A percentile compares a stretch with the other conserved stretches of the same genome.
Evolutionary conservation across 37 sponge, comb jelly and placozoan genomes (phyloP).

Genomic region (Crambe crambe): DNA sequence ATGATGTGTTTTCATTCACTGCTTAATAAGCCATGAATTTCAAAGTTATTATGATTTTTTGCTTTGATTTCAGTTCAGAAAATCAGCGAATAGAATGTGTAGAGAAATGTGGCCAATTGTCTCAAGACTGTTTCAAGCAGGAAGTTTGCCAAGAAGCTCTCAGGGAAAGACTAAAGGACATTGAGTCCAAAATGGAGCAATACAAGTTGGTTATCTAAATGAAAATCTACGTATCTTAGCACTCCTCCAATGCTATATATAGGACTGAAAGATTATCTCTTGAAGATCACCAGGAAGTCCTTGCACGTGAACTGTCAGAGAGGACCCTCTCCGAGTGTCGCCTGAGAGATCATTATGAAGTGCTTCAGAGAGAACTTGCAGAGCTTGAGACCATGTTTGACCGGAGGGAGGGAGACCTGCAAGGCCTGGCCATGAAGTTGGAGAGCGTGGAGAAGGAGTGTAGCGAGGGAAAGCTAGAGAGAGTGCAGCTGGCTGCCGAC

Average conservation of each 20-base stretch:
- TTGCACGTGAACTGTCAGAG: constrained; percentile 1
- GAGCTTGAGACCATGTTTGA: not conserved
- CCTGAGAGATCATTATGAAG: not conserved
- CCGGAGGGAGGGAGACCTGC: not conserved
- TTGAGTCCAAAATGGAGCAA: not conserved
- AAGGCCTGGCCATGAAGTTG: not conserved
- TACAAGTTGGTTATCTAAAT: constrained; percentile 1
- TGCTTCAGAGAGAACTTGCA: not conserved
- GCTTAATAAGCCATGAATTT: not conserved
- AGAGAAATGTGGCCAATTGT: not conserved
- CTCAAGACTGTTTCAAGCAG: constrained; percentile 24
- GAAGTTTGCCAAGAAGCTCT: not conserved
- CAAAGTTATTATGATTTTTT: no score
- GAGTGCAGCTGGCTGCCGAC: not conserved
- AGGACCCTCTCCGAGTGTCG: not conserved
- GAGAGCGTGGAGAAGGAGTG: constrained; percentile 7
- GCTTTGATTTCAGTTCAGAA: not conserved
- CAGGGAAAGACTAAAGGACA: not conserved
- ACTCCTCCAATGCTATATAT: not conserved
- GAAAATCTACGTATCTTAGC: not conserved
- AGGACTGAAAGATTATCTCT: not conserved
- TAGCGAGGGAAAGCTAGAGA: not conserved
- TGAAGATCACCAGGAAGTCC: not conserved
- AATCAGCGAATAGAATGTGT: not conserved
- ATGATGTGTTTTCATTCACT: not conserved